These are phyloP conservation scores for Melanotaenia parkinsoni DNA, from an alignment of 2,797 vertebrate genomes.

Conservation along the genomic window DNA sequence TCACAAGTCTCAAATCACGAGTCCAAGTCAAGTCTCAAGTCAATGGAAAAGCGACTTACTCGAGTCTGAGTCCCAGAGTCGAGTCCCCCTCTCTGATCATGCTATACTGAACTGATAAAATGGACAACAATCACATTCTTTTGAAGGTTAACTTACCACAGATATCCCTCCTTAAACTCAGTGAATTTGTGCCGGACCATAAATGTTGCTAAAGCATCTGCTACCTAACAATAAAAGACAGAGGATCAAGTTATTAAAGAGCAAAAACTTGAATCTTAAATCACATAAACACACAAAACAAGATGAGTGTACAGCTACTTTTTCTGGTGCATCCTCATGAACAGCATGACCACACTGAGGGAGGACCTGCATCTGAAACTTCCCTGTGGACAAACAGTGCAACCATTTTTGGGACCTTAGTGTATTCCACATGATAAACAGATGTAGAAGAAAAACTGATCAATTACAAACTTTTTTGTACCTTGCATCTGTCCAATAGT, in stretches of 20 bases:
- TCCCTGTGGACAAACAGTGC: constrained; percentile 82
- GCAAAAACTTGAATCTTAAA: background rate
- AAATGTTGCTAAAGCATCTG: constrained; percentile 95
- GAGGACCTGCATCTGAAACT: constrained; percentile 99
- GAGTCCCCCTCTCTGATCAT: too few relatives aligned
- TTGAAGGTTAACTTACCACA: constrained; percentile 87
- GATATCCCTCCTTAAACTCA: constrained; percentile 93
- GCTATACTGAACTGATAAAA: background rate
- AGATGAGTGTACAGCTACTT: constrained; percentile 81
- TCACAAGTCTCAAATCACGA: too few relatives aligned
- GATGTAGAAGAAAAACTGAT: background rate
- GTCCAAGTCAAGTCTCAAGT: too few relatives aligned
- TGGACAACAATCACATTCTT: background rate
- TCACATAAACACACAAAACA: constrained; percentile 1
- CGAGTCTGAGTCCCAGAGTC: too few relatives aligned
- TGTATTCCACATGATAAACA: background rate
- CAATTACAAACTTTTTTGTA: constrained; percentile 56
- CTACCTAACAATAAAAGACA: constrained; percentile 84
- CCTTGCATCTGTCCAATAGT: constrained; percentile 99
- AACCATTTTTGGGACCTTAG: background rate
- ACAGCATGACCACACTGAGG: constrained; percentile 98
- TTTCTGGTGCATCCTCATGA: constrained; percentile 96
- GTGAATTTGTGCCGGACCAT: constrained; percentile 98
- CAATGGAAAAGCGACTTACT: too few relatives aligned
- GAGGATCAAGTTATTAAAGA: background rate